These are phyloP conservation scores for Agriotes lineatus DNA, from an alignment of 2,888 invertebrate species.

Conservation along the genomic window DNA sequence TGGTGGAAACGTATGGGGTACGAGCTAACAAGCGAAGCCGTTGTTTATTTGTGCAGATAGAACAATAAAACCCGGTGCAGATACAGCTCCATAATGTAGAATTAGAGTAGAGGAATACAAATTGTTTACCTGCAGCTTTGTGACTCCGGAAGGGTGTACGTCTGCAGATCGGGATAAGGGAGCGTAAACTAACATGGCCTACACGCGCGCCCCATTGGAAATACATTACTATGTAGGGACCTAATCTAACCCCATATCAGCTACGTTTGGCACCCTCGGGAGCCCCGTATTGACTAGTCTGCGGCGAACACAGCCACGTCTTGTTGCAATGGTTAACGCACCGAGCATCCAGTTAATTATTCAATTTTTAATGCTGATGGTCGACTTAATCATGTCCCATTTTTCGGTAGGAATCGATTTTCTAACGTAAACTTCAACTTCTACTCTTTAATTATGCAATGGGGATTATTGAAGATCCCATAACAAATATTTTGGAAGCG, in stretches of 20 bases:
- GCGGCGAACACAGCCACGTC: constrained; percentile 48
- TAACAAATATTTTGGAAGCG: too few relatives aligned
- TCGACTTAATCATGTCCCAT: too few relatives aligned
- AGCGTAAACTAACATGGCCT: constrained; percentile 41
- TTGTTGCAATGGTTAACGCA: constrained; percentile 22
- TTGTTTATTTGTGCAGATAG: constrained; percentile 13
- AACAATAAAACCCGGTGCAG: constrained; percentile 10
- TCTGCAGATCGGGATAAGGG: constrained; percentile 38
- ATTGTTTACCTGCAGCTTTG: constrained; percentile 45
- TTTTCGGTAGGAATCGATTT: too few relatives aligned
- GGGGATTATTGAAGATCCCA: too few relatives aligned
- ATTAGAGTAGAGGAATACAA: constrained; percentile 39
- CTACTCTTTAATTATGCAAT: too few relatives aligned
- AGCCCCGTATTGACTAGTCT: constrained; percentile 56
- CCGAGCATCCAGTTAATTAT: constrained; percentile 1
- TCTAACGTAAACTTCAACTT: too few relatives aligned
- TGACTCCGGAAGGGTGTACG: constrained; percentile 36
- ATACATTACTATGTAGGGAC: constrained; percentile 57
- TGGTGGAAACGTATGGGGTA: too few relatives aligned
- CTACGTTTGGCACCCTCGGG: constrained; percentile 57
- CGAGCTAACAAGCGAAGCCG: too few relatives aligned
- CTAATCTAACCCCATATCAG: constrained; percentile 56
- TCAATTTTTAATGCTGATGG: neutral
- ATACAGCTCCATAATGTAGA: constrained; percentile 17
- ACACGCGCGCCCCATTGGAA: constrained; percentile 56